Percentiles rank a stretch among this genome's conserved stretches.
Evolutionary conservation across 2,113 vertebrate genomes (phyloP).

Genomic region (Paedocypris sp.): DNA sequence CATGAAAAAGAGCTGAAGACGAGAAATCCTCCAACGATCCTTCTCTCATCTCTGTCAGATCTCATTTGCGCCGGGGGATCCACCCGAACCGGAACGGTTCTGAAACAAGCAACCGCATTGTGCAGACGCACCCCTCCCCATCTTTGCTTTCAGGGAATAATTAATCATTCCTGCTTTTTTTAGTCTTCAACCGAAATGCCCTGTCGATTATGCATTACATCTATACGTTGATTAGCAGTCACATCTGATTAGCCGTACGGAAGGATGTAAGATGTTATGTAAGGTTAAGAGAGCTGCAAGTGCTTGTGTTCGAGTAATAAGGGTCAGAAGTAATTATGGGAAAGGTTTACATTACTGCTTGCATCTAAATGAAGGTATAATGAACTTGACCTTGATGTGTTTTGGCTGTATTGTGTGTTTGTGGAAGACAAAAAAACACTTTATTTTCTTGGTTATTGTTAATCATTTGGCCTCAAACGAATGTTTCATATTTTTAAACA

Average conservation of each 20-base stretch:
- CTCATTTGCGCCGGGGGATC: constrained; percentile 39
- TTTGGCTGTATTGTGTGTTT: no score
- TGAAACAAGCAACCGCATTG: constrained; percentile 43
- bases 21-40: constrained; percentile 38
- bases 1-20: neutral
- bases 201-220: constrained; percentile 5
- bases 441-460: no score
- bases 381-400: no score
- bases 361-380: neutral
- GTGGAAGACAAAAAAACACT: no score
- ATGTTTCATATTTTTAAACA: no score
- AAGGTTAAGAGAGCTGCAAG: neutral
- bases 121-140: constrained; percentile 40
- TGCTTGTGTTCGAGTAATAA: neutral
- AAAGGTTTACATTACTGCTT: neutral
- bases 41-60: constrained; percentile 37
- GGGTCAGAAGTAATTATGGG: neutral
- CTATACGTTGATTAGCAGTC: constrained; percentile 27
- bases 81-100: constrained; percentile 29
- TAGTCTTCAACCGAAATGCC: neutral
- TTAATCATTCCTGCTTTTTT: constrained; percentile 41
- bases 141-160: constrained; percentile 47
- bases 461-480: no score
- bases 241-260: constrained; percentile 29
- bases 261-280: constrained; percentile 4